A percentile compares a stretch with the other conserved stretches of the same genome.
These are phyloP conservation scores for Montifringilla adamsi DNA, from an alignment of 2,113 vertebrate genomes.

Conservation along the genomic window DNA sequence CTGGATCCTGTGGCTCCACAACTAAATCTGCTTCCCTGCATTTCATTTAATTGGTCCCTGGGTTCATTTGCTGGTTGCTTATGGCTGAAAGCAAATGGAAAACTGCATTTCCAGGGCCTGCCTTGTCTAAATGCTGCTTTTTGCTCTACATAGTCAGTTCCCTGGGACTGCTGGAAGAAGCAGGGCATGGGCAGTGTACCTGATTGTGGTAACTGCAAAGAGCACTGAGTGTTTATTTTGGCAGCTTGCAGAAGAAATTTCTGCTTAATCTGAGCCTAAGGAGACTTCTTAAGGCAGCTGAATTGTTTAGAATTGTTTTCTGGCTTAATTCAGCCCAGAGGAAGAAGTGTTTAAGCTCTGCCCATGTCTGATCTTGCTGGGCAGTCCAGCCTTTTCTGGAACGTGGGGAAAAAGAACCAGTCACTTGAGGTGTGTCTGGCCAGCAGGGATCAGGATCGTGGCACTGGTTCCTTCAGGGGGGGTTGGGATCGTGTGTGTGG, in stretches of 20 bases:
- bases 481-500: accelerated
- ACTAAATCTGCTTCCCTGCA: background rate
- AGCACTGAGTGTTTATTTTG: background rate
- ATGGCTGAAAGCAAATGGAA: background rate
- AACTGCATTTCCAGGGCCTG: background rate
- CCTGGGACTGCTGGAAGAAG: background rate
- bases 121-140: conserved; percentile 1
- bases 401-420: background rate
- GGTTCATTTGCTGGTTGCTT: background rate
- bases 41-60: conserved; percentile 5
- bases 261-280: background rate
- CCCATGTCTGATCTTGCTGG: background rate
- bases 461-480: background rate
- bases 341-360: background rate
- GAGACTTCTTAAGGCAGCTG: background rate
- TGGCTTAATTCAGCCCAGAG: background rate
- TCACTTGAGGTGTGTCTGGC: background rate
- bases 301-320: background rate
- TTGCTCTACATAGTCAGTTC: background rate
- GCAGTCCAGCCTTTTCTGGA: background rate
- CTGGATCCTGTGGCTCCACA: background rate
- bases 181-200: background rate
- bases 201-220: background rate
- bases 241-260: background rate
- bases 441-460: background rate